These are phyloP conservation scores for Heliconius charithonia DNA, from an alignment of 2,888 invertebrate genomes.

Conservation along the genomic window DNA sequence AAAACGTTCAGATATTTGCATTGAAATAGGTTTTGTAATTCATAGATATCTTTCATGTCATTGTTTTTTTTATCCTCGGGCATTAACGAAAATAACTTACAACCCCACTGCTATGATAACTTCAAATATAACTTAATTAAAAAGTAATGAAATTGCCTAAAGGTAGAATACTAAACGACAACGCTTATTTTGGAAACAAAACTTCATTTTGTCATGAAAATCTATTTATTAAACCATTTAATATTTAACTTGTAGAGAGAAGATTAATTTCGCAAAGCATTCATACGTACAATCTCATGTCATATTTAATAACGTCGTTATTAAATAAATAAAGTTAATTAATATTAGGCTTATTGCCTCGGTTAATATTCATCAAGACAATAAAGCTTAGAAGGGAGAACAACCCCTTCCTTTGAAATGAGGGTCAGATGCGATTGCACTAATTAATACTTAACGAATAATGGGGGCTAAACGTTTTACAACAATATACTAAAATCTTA, in stretches of 20 bases:
- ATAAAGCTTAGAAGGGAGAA: slow-evolving; percentile 59
- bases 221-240: background rate
- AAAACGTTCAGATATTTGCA: slow-evolving; percentile 10
- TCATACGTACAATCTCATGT: slow-evolving; percentile 25
- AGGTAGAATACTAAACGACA: slow-evolving; percentile 17
- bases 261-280: slow-evolving; percentile 42
- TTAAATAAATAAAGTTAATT: slow-evolving; percentile 68
- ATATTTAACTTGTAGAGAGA: slow-evolving; percentile 10
- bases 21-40: slow-evolving; percentile 5
- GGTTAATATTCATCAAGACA: slow-evolving; percentile 64
- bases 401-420: slow-evolving; percentile 52
- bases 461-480: slow-evolving; percentile 30
- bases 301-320: slow-evolving; percentile 44
- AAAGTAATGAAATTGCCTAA: slow-evolving; percentile 22
- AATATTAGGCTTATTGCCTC: slow-evolving; percentile 63
- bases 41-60: background rate
- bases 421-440: slow-evolving; percentile 44
- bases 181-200: background rate
- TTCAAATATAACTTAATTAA: slow-evolving; percentile 1
- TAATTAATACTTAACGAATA: slow-evolving; percentile 43
- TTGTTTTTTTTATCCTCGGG: background rate
- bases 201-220: slow-evolving; percentile 8
- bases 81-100: background rate
- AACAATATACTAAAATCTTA: background rate
- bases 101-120: background rate